These are phyloP conservation scores for Dromiciops gliroides DNA, from an alignment of 2,113 vertebrate genomes.

Conservation along the genomic window DNA sequence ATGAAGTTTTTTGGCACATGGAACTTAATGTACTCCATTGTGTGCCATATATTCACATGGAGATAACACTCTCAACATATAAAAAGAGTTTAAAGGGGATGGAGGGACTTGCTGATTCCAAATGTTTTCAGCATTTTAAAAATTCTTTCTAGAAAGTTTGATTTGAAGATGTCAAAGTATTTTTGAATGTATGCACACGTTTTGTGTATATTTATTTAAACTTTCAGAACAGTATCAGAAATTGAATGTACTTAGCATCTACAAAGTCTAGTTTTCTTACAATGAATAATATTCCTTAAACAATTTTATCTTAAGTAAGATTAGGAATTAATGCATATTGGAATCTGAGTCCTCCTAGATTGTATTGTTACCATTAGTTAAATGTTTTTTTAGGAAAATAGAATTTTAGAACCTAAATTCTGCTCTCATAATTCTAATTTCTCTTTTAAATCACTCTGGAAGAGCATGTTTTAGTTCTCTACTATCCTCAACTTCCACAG, in stretches of 20 bases:
- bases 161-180: background rate
- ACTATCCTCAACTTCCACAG: background rate
- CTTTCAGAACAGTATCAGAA: background rate
- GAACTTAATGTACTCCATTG: slow-evolving; percentile 58
- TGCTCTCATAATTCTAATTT: background rate
- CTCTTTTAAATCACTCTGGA: background rate
- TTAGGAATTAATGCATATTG: background rate
- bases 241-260: background rate
- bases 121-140: background rate
- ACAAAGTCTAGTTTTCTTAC: background rate
- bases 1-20: slow-evolving; percentile 62
- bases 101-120: slow-evolving; percentile 52
- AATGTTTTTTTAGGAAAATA: background rate
- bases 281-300: background rate
- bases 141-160: background rate
- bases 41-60: background rate
- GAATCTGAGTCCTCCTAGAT: background rate
- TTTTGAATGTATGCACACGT: background rate
- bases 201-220: background rate
- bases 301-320: background rate
- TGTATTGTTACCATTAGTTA: background rate
- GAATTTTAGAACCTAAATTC: background rate
- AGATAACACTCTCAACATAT: background rate
- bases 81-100: slow-evolving; percentile 48
- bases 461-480: background rate